These are phyloP conservation scores for Clarias fuscus DNA, from an alignment of 2,797 vertebrate species.

Conservation along the genomic window DNA sequence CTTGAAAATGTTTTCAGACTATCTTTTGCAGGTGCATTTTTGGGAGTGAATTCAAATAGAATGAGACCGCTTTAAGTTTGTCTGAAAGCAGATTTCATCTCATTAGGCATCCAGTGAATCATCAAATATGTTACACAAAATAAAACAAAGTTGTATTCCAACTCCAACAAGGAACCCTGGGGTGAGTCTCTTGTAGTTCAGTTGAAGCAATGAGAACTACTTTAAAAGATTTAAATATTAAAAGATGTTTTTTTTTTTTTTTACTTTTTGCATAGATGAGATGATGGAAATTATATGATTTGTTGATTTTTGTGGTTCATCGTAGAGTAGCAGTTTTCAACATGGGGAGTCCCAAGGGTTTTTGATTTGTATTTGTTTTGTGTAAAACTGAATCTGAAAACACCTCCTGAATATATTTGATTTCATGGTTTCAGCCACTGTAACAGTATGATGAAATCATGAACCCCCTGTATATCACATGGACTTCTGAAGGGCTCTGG, in stretches of 20 bases:
- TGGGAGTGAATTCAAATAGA: slow-evolving; percentile 73
- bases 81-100: neutral
- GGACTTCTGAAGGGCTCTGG: neutral
- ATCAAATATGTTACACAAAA: neutral
- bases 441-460: too few relatives aligned
- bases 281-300: neutral
- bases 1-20: slow-evolving; percentile 29
- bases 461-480: neutral
- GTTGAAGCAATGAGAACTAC: too few relatives aligned
- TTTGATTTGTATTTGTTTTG: neutral
- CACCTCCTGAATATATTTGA: neutral
- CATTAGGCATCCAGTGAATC: neutral
- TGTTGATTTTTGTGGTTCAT: neutral
- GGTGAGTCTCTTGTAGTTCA: neutral
- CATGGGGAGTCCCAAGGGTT: neutral
- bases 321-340: neutral
- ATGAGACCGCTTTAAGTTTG: neutral
- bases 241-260: neutral
- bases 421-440: neutral
- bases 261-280: neutral
- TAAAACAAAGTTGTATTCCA: too few relatives aligned
- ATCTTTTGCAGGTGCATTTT: slow-evolving; percentile 68
- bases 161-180: too few relatives aligned
- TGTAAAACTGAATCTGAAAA: neutral
- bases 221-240: neutral